Evolutionary conservation across 2,113 vertebrate species (phyloP).

Genomic region (Salvator merianae): DNA sequence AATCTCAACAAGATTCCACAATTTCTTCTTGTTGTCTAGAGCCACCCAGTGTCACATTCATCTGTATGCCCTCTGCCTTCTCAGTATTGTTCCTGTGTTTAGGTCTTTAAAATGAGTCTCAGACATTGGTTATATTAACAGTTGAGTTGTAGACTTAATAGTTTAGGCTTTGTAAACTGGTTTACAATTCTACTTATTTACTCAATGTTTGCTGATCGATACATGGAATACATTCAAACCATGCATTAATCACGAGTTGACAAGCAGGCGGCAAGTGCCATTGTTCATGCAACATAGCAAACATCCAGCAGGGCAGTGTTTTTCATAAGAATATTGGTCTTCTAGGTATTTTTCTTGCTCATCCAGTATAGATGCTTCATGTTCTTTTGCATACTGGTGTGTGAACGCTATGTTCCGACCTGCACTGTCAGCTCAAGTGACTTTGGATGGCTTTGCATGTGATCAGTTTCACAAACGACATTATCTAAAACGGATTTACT

Average conservation of each 20-base stretch:
- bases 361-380: constrained; percentile 26
- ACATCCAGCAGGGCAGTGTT: constrained; percentile 12
- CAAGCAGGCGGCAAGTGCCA: constrained; percentile 11
- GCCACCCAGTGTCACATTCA: neutral
- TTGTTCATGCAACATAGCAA: constrained; percentile 37
- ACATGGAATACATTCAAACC: constrained; percentile 10
- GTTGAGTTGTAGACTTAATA: neutral
- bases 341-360: constrained; percentile 50
- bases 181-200: constrained; percentile 18
- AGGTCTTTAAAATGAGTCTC: constrained; percentile 9
- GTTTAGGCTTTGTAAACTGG: constrained; percentile 28
- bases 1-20: too few species aligned
- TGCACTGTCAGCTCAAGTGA: constrained; percentile 21
- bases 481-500: constrained; percentile 45
- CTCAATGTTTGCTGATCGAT: constrained; percentile 33
- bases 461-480: constrained; percentile 26
- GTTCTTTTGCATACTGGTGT: constrained; percentile 33
- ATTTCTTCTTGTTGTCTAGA: too few species aligned
- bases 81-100: neutral
- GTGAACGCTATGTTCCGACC: constrained; percentile 47
- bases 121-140: constrained; percentile 29
- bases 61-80: neutral
- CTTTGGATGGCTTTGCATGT: constrained; percentile 43
- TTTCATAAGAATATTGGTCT: constrained; percentile 29
- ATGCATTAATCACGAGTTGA: constrained; percentile 28